Evolutionary conservation across 2,113 vertebrate genomes (phyloP), one percentile per base, ranked within the genome.

Genomic region (Prochilodus magdalenae): DNA sequence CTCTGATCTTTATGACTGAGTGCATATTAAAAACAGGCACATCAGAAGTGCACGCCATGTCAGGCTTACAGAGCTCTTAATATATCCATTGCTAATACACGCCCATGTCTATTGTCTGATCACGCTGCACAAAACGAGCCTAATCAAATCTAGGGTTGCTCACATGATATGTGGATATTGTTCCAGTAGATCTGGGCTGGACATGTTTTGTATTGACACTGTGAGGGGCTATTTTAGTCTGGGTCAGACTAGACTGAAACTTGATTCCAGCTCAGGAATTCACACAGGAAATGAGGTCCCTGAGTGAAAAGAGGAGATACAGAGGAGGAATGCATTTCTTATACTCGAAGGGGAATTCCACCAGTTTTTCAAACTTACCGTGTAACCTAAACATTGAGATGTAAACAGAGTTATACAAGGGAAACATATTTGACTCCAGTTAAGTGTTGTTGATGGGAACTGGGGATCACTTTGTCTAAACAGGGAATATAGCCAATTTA

Each of bases 211-310:
- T 82, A 60, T 75, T 82, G 80, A 82, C 40, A 47, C 33, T 27
- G n/a, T 30, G 30, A 69, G 63, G 33, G 55, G 63, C 69, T 82
- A 82, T 82, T 82, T 82, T 69, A 55, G 80, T 70, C 51, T 7
- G 33, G 67, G 73, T 70, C 51, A 11, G 24, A 70, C 57, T 12
- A 60, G 57, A 26, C 53, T 76, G 80, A 69, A 76, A 82, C 65
- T 30, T 70, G 80, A 76, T 49, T 44, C 63, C 47, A 47, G 73
- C 20, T 10, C 51, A 60, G 62, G 73, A 81, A 75, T 82, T 75
- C 73, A 70, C 73, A 76, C 73, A 82, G 80, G 80, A 82, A 82
- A 75, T 67, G 60, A 75, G 53, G 63, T 75, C 63, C 74, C 7
- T 6, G 6, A 27, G 10, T 40, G 24, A 40, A 66, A 51, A 57